phyloP scores from a whole-genome alignment of 1,140 invertebrate genomes.

The Pararge aegeria region DNA sequence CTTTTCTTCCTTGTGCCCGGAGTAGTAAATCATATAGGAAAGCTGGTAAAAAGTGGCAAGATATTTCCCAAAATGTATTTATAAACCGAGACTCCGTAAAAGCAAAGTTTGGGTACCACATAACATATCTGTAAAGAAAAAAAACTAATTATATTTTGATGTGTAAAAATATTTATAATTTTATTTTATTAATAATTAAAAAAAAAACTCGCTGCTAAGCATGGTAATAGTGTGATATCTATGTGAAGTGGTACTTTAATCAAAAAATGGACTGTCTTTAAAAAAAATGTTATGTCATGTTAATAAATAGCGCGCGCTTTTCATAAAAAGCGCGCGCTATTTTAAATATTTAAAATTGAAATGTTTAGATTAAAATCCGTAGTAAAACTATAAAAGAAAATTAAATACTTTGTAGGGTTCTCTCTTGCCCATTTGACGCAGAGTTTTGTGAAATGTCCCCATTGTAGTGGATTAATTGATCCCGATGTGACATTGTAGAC shows the following conservation, averaged over 20 bases:
- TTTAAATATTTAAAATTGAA: background rate
- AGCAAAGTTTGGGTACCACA: conserved; percentile 91
- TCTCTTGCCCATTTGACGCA: conserved; percentile 86
- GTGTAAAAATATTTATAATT: too few species aligned
- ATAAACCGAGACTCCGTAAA: conserved; percentile 87
- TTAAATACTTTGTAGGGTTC: conserved; percentile 84
- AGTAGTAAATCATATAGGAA: conserved; percentile 88
- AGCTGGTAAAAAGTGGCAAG: conserved; percentile 90
- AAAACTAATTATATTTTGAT: too few species aligned
- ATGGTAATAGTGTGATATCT: too few species aligned
- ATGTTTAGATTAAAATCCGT: background rate
- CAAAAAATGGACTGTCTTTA: too few species aligned
- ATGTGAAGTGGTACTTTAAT: too few species aligned
- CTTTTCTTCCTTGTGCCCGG: conserved; percentile 86
- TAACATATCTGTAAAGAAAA: conserved; percentile 80
- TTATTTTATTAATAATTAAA: too few species aligned
- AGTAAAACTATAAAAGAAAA: background rate
- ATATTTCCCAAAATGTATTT: conserved; percentile 85
- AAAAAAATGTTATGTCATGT: too few species aligned
- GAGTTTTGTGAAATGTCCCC: conserved; percentile 87
- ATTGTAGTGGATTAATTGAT: conserved; percentile 89
- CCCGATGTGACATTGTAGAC: conserved; percentile 97
- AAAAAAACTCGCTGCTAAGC: too few species aligned
- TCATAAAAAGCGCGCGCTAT: background rate
- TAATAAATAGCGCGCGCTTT: background rate